Conservation (phyloP, 2,888 invertebrate species). For the Ophraella communa region DNA sequence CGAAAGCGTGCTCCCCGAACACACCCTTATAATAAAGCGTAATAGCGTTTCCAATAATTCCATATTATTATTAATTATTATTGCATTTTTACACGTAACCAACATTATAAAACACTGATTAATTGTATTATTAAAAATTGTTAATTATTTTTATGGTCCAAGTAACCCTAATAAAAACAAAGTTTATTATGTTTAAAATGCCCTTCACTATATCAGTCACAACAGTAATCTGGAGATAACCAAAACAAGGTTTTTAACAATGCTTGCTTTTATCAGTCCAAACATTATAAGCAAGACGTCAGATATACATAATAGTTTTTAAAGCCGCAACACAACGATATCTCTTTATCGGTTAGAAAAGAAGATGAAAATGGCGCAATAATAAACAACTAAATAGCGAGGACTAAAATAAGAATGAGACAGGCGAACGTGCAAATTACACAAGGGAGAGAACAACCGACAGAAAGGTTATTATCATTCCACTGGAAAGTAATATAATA, state of each 20-base stretch:
- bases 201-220: neutral
- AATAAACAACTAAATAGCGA: neutral
- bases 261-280: neutral
- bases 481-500: neutral
- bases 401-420: neutral
- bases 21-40: too few species aligned
- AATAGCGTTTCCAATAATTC: too few species aligned
- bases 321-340: neutral
- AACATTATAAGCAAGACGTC: neutral
- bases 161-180: too few species aligned
- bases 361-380: neutral
- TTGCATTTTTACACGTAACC: too few species aligned
- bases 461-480: neutral
- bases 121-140: too few species aligned
- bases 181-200: neutral
- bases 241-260: neutral
- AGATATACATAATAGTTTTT: neutral
- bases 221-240: neutral
- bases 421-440: neutral
- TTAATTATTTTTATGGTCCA: too few species aligned
- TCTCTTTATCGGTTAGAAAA: neutral
- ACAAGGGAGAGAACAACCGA: neutral
- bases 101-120: too few species aligned
- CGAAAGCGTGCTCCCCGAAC: too few species aligned
- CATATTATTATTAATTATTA: too few species aligned